Conservation (phyloP, 2,797 vertebrate species). For the Scyliorhinus canicula region DNA sequence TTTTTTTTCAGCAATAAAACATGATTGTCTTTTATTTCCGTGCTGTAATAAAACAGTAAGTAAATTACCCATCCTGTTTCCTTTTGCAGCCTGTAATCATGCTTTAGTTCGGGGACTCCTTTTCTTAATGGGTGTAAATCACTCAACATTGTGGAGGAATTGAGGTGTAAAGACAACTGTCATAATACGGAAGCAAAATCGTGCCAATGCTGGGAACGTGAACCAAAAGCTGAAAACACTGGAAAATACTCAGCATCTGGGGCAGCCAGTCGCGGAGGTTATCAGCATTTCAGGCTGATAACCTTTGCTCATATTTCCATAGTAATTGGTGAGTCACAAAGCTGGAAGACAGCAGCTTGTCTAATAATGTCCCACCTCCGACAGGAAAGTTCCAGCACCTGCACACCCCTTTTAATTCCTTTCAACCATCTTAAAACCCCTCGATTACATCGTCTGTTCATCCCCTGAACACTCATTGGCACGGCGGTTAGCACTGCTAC, state of each 20-base stretch:
- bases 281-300: too few species aligned
- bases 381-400: neutral
- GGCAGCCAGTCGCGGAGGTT: too few species aligned
- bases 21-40: neutral
- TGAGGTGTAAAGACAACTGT: neutral
- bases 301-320: too few species aligned
- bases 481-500: too few species aligned
- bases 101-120: neutral
- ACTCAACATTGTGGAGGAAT: neutral
- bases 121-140: neutral
- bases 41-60: neutral
- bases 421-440: neutral
- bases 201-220: too few species aligned
- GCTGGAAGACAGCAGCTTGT: neutral
- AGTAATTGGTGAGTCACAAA: neutral
- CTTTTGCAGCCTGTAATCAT: neutral
- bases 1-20: conserved; percentile 17
- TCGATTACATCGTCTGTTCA: neutral
- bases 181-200: neutral
- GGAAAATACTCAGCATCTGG: too few species aligned
- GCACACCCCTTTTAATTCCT: neutral
- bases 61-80: neutral
- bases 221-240: neutral
- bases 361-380: neutral
- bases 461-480: neutral